Base-by-base conservation (phyloP, 2,888 invertebrate species). In the Thera obeliscata region DNA sequence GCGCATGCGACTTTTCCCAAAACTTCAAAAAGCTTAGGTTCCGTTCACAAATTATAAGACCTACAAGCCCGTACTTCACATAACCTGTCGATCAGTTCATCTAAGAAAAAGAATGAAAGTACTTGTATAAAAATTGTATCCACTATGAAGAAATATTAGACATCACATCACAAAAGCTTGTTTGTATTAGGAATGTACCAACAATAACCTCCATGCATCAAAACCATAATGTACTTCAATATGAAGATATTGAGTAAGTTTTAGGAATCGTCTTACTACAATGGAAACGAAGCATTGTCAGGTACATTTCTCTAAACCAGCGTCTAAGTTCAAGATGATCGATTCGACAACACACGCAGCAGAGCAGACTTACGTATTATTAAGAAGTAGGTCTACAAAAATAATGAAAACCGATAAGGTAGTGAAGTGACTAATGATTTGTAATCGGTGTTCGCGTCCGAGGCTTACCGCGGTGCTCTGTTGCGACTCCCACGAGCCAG, bases 101-200 rank as follows among this genome's bases (percentile, higher is more conserved):
- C 70, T 74, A 73, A 67, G 63, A 56, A 68, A 72, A 72, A 70
- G 22, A 70, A 69, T 70, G 71, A 7, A 63, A 64, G 59, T 71
- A 73, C 69, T 72, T 71, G 55, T 66, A 67, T 64, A 67, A 66
- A 69, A 69, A 66, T 36, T 38, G 61, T 69, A 66, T 66, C 56
- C 74, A 70, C 74, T 74, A 75, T 67, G 69, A 72, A 74, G 75
- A 72, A 74, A 71, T 71, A 84, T 84, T 81, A 88, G 84, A 91
- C 86, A 90, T 89, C 90, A 93, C 93, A 93, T 92, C 92, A 93
- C 93, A 93, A 89, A 93, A 93, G 93, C 93, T 87, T 85, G 79
- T 82, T 83, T 76, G 81, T 83, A 85, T 81, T 78, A 87, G 90
- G 87, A 92, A 92, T 87, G 91, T 85, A 88, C 91, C 93, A 90